phyloP scores from a whole-genome alignment of 2,797 vertebrate genomes.

The Neoniphon sammara region DNA sequence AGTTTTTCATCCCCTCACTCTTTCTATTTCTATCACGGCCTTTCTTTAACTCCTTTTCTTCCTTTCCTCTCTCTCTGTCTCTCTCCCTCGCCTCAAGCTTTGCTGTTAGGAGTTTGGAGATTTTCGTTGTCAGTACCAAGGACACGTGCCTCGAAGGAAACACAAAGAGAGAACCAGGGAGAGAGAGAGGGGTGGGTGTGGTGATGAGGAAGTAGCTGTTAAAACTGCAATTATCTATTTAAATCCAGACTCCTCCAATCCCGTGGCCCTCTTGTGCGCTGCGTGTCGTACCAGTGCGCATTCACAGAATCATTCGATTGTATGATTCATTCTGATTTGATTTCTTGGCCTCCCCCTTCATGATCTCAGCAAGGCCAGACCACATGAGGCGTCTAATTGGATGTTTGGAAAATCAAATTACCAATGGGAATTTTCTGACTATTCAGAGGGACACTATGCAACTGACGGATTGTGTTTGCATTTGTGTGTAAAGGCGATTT shows the following conservation, averaged over 20 bases:
- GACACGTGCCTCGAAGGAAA: conserved; percentile 64
- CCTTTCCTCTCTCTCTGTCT: not conserved
- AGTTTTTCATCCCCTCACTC: not conserved
- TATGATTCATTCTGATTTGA: conserved; percentile 15
- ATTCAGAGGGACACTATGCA: conserved; percentile 33
- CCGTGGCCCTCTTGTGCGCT: not conserved
- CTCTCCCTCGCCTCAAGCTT: conserved; percentile 36
- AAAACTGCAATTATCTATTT: no score
- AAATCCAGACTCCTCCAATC: no score
- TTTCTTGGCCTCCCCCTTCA: not conserved
- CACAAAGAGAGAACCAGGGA: conserved; percentile 49
- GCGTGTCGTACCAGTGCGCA: not conserved
- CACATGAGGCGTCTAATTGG: conserved; percentile 1
- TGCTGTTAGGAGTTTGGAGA: conserved; percentile 52
- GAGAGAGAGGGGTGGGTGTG: conserved; percentile 53
- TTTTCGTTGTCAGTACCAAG: conserved; percentile 57
- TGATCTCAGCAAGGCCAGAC: conserved; percentile 33
- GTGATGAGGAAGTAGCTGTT: conserved; percentile 46
- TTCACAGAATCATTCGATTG: not conserved
- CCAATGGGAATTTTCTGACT: conserved; percentile 26
- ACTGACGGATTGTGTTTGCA: conserved; percentile 7
- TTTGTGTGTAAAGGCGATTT: conserved; percentile 7
- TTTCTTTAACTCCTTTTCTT: conserved; percentile 9
- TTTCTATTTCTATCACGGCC: not conserved
- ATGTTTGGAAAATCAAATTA: conserved; percentile 57